Percentiles rank a stretch among this genome's conserved stretches.
Evolutionary conservation across 2,888 invertebrate genomes (phyloP).

Genomic region (Drosophila flavopinicola): DNA sequence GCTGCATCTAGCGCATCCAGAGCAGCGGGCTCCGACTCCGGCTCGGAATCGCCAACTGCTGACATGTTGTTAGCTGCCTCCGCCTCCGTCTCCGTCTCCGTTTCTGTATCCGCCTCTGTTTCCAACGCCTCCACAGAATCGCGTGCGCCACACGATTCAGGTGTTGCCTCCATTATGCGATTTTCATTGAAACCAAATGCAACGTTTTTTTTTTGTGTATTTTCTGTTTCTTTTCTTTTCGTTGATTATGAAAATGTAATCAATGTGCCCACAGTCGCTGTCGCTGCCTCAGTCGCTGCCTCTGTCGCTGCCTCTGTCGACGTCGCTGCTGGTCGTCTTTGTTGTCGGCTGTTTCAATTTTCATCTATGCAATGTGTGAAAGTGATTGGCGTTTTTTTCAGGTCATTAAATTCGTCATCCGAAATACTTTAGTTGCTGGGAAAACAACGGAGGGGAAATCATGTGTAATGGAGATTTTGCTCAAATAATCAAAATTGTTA

Average conservation of each 20-base stretch:
- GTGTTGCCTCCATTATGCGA: conserved; percentile 74
- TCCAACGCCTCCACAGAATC: conserved; percentile 68
- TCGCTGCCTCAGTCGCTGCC: conserved; percentile 24
- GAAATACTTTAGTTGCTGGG: conserved; percentile 37
- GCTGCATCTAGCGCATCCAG: conserved; percentile 32
- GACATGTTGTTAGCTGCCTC: conserved; percentile 32
- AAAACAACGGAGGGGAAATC: conserved; percentile 7
- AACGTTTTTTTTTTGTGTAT: conserved; percentile 24
- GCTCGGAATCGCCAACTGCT: conserved; percentile 37
- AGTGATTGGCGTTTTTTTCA: conserved; percentile 71
- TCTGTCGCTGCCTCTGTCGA: conserved; percentile 26
- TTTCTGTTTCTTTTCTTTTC: conserved; percentile 16
- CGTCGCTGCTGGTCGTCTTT: conserved; percentile 51
- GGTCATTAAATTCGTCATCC: conserved; percentile 75
- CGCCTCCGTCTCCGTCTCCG: conserved; percentile 34
- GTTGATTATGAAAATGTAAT: conserved; percentile 77
- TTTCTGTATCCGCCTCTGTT: conserved; percentile 46
- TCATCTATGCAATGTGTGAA: conserved; percentile 75
- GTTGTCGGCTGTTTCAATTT: conserved; percentile 65
- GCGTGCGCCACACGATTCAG: conserved; percentile 72
- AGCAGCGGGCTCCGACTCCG: conserved; percentile 44
- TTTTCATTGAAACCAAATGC: conserved; percentile 67
- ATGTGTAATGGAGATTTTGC: neutral
- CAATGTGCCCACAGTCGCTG: conserved; percentile 62
- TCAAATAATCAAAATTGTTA: conserved; percentile 21